These are phyloP conservation scores for Toxotes lorentzi DNA, from an alignment of 2,797 vertebrate genomes.

Conservation along the genomic window DNA sequence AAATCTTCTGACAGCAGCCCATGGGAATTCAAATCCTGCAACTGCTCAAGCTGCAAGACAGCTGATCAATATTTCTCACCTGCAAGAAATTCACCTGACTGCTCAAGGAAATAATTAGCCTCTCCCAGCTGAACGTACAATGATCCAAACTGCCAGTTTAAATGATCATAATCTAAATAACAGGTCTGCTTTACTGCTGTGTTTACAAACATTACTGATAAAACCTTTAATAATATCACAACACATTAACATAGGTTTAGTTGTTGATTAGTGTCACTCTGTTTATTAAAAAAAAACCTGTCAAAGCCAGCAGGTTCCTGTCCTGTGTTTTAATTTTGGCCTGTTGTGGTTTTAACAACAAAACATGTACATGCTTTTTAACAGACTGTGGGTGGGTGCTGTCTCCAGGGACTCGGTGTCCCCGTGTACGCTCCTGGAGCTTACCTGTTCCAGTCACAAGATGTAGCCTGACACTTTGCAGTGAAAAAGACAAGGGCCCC, in stretches of 20 bases:
- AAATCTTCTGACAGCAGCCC: no score
- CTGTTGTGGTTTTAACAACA: constrained; percentile 3
- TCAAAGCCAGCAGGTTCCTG: not conserved
- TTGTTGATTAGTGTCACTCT: not conserved
- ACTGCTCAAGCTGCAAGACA: no score
- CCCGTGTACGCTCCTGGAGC: constrained; percentile 15
- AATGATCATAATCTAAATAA: not conserved
- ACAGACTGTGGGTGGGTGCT: constrained; percentile 10
- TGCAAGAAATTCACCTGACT: no score
- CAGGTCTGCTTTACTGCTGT: no score
- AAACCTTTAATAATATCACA: not conserved
- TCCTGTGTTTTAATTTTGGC: not conserved
- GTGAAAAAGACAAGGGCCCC: constrained; percentile 35
- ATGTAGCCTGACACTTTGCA: constrained; percentile 42
- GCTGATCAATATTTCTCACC: no score
- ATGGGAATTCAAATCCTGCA: no score
- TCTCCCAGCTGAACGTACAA: no score
- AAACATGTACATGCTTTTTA: not conserved
- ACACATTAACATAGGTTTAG: not conserved
- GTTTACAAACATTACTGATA: not conserved
- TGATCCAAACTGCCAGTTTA: no score
- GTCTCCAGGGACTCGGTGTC: constrained; percentile 38
- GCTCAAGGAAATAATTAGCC: no score
- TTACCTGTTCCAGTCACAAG: constrained; percentile 22
- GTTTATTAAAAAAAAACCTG: not conserved